Evolutionary conservation across 2,797 vertebrate genomes (phyloP), one percentile per base, ranked within the genome.

Genomic region (Sebastes itinus): DNA sequence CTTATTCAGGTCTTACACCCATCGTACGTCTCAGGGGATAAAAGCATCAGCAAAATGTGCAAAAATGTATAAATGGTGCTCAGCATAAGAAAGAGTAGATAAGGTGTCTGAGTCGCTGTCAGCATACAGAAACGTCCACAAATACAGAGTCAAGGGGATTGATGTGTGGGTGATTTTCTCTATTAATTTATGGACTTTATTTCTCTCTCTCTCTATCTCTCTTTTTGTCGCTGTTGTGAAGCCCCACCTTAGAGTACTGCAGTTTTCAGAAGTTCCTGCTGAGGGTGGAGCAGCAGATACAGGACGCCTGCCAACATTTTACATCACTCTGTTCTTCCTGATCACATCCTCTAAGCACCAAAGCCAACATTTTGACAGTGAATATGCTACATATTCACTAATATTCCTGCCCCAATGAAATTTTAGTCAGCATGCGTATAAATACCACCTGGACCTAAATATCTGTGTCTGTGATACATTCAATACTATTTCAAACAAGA

Each of bases 181-280:
- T 16, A 2, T 27, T 6, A 68, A 72, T 78, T 80, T 13, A 77
- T 56, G 56, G 1, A 6, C 12, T 18, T 59, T 23, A 25, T 35
- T 12, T 59, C 20, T 23, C 22, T 52, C n/a, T 13, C 27, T 33
- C 20, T 52, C 20, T 52, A 4, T 52, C 27, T 13, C 35, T 33
- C 20, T 6, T 65, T 30, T 20, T 25, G 25, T 52, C 62, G 80
- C 54, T 77, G 59, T 64, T 81, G 58, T 76, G 65, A 71, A 65
- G 75, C 88, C 80, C 58, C 87, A 77, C 88, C 89, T 86, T 64
- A 60, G 22, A 52, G 33, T 60, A 38, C 84, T 89, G 89, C 88
- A 90, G 79, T 38, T 86, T 72, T 72, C 62, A 42, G 58, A 85
- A 55, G 61, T 49, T 75, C 66, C 74, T 81, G 77, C 67, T 23